These are phyloP conservation scores for Strigops habroptila DNA, from an alignment of 2,113 vertebrate genomes.

Conservation along the genomic window DNA sequence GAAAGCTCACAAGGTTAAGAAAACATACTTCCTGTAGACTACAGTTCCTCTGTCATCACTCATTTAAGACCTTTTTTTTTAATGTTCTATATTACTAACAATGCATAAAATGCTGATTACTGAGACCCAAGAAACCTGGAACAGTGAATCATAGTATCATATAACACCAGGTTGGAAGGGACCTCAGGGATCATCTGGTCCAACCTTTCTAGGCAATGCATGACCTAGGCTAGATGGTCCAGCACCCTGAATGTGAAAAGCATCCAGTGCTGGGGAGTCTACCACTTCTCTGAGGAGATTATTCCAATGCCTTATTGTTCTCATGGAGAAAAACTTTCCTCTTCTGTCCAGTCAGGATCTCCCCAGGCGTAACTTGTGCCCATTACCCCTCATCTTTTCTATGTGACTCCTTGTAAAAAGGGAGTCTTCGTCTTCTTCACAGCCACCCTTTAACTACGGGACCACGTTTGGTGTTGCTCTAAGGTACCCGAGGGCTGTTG, in stretches of 20 bases:
- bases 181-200: neutral
- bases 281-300: neutral
- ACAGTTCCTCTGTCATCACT: neutral
- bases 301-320: neutral
- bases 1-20: neutral
- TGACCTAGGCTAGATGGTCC: neutral
- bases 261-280: neutral
- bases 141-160: neutral
- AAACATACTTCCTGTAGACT: neutral
- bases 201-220: neutral
- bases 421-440: neutral
- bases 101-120: neutral
- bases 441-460: neutral
- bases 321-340: neutral
- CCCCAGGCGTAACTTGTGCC: neutral
- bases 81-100: neutral
- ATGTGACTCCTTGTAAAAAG: neutral
- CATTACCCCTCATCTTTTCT: neutral
- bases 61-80: neutral
- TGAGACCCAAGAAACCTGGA: neutral
- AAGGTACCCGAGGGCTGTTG: neutral
- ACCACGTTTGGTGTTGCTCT: fast-evolving
- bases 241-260: neutral
- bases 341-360: neutral
- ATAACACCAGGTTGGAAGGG: neutral